Evolutionary conservation across 1,140 invertebrate genomes (phyloP).

Genomic region (Chironomus tepperi): DNA sequence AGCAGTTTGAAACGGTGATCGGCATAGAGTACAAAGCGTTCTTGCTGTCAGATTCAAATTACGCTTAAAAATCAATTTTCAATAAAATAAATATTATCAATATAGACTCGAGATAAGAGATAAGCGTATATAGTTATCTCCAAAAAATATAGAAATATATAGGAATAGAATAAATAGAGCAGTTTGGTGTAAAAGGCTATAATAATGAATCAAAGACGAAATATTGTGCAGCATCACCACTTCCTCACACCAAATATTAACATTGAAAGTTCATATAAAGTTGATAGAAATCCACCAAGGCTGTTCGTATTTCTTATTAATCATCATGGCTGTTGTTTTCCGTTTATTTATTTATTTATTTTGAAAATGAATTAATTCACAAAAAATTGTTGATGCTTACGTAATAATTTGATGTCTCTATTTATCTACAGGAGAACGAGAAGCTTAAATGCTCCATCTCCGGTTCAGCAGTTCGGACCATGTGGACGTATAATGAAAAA

Average conservation of each 20-base stretch:
- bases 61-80: no score
- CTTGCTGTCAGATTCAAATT: no score
- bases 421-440: conserved; percentile 71
- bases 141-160: no score
- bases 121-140: no score
- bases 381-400: background rate
- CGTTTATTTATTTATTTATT: background rate
- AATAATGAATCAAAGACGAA: no score
- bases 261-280: background rate
- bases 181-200: no score
- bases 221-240: no score
- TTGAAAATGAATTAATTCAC: background rate
- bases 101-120: no score
- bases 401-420: conserved; percentile 23
- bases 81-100: no score
- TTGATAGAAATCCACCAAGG: background rate
- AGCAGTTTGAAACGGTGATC: no score
- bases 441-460: conserved; percentile 86
- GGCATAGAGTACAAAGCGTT: no score
- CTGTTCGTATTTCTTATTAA: background rate
- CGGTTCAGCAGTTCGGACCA: conserved; percentile 90
- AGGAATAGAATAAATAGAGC: no score
- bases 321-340: background rate
- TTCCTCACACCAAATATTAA: background rate
- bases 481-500: conserved; percentile 94